Evolutionary conservation across 2,888 invertebrate species (phyloP).

Genomic region (Prostheceraeus crozeri): DNA sequence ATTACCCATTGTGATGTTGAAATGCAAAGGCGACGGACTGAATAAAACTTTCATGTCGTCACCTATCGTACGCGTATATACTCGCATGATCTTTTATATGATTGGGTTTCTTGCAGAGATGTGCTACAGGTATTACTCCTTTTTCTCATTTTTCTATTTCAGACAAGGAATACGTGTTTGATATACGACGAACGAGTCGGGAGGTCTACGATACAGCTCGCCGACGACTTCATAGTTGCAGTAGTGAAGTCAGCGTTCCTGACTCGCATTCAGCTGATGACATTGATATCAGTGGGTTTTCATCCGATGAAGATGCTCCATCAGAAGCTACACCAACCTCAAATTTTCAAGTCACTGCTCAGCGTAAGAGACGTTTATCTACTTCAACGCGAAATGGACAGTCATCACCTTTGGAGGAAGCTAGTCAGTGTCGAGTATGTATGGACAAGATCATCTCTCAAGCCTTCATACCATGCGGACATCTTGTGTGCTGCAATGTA

Average conservation of each 20-base stretch:
- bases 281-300: too few species aligned
- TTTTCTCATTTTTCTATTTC: constrained; percentile 25
- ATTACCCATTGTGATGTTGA: too few species aligned
- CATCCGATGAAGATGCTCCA: too few species aligned
- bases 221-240: constrained; percentile 64
- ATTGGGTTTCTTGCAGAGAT: not conserved
- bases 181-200: constrained; percentile 76
- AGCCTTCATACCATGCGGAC: constrained; percentile 78
- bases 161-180: constrained; percentile 82
- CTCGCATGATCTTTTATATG: not conserved
- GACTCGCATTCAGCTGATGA: too few species aligned
- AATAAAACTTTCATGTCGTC: too few species aligned
- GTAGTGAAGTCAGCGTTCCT: not conserved
- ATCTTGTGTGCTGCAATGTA: constrained; percentile 70
- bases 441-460: constrained; percentile 76
- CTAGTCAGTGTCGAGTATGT: constrained; percentile 75
- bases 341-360: too few species aligned
- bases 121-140: constrained; percentile 1
- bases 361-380: too few species aligned
- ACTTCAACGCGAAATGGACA: too few species aligned
- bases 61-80: too few species aligned
- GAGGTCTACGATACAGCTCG: constrained; percentile 81
- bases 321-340: too few species aligned
- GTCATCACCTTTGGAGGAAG: too few species aligned
- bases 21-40: too few species aligned